Percentiles rank a stretch among this genome's conserved stretches.
Evolutionary conservation across 2,888 invertebrate genomes (phyloP).

Genomic region (Allophyes oxyacanthae): DNA sequence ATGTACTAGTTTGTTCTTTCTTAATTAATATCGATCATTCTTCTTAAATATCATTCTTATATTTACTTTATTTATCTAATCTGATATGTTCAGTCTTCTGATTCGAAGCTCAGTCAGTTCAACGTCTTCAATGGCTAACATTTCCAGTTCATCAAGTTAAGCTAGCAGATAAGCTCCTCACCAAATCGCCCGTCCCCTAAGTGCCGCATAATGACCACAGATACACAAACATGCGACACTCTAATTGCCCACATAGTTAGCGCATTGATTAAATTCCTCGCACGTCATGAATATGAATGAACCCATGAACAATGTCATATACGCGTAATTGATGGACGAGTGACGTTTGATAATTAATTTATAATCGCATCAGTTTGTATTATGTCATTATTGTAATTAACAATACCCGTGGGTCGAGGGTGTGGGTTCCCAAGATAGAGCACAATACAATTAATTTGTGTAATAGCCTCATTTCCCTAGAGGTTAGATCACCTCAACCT

Average conservation of each 20-base stretch:
- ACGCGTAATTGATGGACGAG: constrained; percentile 57
- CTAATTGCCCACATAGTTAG: constrained; percentile 64
- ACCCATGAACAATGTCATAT: constrained; percentile 66
- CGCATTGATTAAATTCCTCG: constrained; percentile 72
- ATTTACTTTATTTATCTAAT: too few species aligned
- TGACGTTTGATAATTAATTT: constrained; percentile 52
- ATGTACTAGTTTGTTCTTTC: too few species aligned
- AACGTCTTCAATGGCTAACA: background rate
- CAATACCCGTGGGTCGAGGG: background rate
- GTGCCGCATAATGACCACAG: constrained; percentile 45
- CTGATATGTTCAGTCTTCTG: too few species aligned
- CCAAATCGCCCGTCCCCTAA: constrained; percentile 32
- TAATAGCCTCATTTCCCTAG: background rate
- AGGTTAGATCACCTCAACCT: too few species aligned
- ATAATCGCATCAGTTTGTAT: constrained; percentile 25
- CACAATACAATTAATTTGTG: too few species aligned
- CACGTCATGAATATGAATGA: constrained; percentile 72
- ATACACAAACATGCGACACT: constrained; percentile 47
- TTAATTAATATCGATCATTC: too few species aligned
- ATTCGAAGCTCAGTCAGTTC: too few species aligned
- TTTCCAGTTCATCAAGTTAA: constrained; percentile 21
- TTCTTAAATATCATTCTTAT: too few species aligned
- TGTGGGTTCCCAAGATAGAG: background rate
- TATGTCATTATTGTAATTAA: constrained; percentile 28
- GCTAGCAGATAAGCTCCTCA: constrained; percentile 22